Percentiles rank a stretch among this genome's conserved stretches.
These are phyloP conservation scores for Metridium senile DNA, from an alignment of 92 coral and sea anemone genomes.

Conservation along the genomic window DNA sequence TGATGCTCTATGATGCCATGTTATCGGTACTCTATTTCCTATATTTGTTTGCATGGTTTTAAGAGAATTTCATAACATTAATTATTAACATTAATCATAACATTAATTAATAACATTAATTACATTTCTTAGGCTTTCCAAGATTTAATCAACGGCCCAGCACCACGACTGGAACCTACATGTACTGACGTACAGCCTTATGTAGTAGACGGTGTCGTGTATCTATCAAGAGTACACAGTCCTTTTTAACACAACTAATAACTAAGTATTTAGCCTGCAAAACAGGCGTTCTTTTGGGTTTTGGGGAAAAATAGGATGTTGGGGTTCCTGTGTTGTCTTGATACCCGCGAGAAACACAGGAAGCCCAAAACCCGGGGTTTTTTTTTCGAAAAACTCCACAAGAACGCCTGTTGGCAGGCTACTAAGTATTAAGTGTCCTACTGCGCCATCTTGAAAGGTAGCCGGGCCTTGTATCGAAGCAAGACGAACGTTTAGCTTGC, in stretches of 20 bases:
- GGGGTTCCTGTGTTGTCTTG: no score
- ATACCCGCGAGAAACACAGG: no score
- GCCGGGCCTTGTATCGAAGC: no score
- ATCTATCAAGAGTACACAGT: conserved; percentile 69
- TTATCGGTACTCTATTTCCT: not conserved
- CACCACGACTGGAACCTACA: conserved; percentile 74
- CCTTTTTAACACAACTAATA: conserved; percentile 55
- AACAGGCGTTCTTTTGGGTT: no score
- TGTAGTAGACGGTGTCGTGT: conserved; percentile 87
- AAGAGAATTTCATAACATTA: not conserved
- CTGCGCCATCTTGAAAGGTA: no score
- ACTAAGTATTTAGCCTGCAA: no score
- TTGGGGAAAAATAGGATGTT: no score
- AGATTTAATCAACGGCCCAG: conserved; percentile 61
- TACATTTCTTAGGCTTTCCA: conserved; percentile 74
- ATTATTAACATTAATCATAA: not conserved
- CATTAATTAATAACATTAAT: not conserved
- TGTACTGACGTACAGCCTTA: conserved; percentile 93
- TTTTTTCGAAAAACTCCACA: no score
- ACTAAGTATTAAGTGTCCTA: no score
- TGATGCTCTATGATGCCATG: not conserved
- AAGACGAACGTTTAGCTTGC: no score
- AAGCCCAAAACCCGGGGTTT: no score
- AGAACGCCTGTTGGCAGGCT: no score
- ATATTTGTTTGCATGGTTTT: not conserved